A percentile compares a stretch with the other conserved stretches of the same genome.
Evolutionary conservation across 2,113 vertebrate genomes (phyloP).

Genomic region (Platysteira castanea): DNA sequence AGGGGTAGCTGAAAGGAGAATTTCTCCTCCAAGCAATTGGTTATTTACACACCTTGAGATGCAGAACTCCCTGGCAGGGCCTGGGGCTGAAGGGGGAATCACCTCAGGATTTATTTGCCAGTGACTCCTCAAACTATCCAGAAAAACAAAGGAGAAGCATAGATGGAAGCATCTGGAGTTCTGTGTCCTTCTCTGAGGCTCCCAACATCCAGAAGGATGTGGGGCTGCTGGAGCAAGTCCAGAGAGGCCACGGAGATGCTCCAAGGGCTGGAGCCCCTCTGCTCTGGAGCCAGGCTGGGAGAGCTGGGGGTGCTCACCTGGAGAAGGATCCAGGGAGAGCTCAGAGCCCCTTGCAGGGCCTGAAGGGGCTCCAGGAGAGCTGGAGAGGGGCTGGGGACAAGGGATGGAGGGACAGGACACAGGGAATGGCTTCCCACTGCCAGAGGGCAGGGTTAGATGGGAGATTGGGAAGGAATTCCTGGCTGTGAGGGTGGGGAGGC

Average conservation of each 20-base stretch:
- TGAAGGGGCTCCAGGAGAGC: neutral
- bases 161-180: neutral
- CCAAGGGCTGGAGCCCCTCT: neutral
- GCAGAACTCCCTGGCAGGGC: neutral
- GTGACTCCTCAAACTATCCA: neutral
- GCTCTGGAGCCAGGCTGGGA: neutral
- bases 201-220: accelerated
- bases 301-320: neutral
- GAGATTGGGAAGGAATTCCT: accelerated
- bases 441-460: neutral
- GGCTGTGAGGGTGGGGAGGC: accelerated
- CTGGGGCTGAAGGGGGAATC: neutral
- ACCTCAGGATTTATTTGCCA: neutral
- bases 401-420: neutral
- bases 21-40: neutral
- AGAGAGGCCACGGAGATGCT: neutral
- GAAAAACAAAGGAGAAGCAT: neutral
- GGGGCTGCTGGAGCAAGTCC: neutral
- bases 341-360: neutral
- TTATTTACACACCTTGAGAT: accelerated
- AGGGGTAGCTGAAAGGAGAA: neutral
- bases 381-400: neutral
- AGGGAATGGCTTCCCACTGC: neutral
- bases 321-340: neutral
- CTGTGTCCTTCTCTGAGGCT: neutral